A percentile compares a stretch with the other conserved stretches of the same genome.
phyloP scores from a whole-genome alignment of 2,113 vertebrate genomes.

The Gavialis gangeticus region DNA sequence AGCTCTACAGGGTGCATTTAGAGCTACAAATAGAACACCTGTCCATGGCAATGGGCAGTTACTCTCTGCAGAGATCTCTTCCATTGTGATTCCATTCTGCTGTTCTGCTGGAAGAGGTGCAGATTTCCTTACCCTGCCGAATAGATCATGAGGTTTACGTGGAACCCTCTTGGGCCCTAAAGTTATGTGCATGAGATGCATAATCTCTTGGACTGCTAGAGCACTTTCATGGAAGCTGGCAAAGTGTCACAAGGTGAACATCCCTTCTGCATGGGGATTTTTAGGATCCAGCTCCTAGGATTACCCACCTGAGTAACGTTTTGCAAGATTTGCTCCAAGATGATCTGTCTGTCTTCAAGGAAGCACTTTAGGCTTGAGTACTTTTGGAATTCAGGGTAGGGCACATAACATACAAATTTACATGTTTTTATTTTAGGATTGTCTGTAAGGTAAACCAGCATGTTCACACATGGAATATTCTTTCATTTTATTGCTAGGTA shows the following conservation, averaged over 20 bases:
- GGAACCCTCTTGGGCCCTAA: neutral
- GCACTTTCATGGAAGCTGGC: neutral
- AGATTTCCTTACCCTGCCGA: neutral
- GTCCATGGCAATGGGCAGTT: neutral
- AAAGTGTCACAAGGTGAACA: neutral
- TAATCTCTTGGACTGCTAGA: neutral
- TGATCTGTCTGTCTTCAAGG: conserved; percentile 45
- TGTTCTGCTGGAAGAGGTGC: neutral
- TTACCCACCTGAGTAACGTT: neutral
- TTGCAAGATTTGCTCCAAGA: neutral
- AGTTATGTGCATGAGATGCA: neutral
- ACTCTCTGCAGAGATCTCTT: neutral
- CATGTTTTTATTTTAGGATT: conserved; percentile 67
- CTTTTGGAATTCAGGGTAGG: neutral
- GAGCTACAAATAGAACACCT: neutral
- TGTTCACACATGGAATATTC: conserved; percentile 77
- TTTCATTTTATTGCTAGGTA: conserved; percentile 78
- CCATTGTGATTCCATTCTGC: too few species aligned
- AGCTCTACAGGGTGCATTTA: too few species aligned
- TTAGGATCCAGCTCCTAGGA: neutral
- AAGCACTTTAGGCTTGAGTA: conserved; percentile 50
- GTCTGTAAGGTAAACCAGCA: conserved; percentile 64
- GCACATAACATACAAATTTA: neutral
- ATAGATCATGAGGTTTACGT: neutral
- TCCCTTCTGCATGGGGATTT: rapidly evolving